These are phyloP conservation scores for Listronotus oregonensis DNA, from an alignment of 1,140 invertebrate species.

Conservation along the genomic window DNA sequence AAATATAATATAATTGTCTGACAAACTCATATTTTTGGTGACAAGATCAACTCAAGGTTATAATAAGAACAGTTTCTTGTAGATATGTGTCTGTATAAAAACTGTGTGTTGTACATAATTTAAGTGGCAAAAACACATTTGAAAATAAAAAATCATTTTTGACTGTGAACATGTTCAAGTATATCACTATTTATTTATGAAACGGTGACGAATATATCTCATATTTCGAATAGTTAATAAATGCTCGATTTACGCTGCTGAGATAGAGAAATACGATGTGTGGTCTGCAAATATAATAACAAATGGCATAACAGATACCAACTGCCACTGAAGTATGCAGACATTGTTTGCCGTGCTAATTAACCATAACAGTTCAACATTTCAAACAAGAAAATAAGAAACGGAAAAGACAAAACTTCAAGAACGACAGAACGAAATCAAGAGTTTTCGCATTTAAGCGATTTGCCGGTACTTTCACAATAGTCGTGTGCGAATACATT, in stretches of 20 bases:
- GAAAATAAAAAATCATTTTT: no score
- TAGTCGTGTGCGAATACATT: no score
- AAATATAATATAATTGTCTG: no score
- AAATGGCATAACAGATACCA: constrained; percentile 39
- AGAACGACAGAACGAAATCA: neutral
- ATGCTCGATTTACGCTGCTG: constrained; percentile 19
- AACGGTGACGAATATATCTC: neutral
- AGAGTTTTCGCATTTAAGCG: neutral
- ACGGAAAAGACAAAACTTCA: constrained; percentile 14
- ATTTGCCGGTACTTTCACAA: no score
- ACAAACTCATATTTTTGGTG: no score
- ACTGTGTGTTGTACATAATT: no score
- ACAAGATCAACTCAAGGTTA: no score
- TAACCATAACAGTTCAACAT: constrained; percentile 39
- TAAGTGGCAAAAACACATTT: no score
- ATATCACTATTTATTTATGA: no score
- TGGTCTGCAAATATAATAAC: constrained; percentile 38
- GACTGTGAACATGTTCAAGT: no score
- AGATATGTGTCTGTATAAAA: no score
- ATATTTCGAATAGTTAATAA: constrained; percentile 20
- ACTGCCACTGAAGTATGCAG: constrained; percentile 38
- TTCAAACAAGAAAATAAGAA: constrained; percentile 35
- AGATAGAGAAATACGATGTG: constrained; percentile 31
- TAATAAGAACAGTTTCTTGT: no score
- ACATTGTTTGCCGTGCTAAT: constrained; percentile 38